A percentile compares a stretch with the other conserved stretches of the same genome.
These are phyloP conservation scores for Chloropsis hardwickii DNA, from an alignment of 2,113 vertebrate species.

Conservation along the genomic window DNA sequence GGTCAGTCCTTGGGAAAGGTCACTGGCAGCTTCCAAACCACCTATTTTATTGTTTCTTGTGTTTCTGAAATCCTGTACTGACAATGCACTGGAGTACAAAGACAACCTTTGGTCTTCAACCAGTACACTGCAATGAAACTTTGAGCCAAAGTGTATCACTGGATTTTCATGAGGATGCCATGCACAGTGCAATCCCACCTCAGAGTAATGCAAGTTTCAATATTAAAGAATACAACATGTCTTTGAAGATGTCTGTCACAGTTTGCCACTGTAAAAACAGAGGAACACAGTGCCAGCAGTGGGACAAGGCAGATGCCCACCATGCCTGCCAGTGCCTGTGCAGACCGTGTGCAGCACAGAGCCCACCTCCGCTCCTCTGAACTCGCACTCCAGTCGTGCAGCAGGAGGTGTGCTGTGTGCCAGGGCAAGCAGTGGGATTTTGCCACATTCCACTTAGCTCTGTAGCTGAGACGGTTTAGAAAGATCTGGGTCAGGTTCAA, in stretches of 20 bases:
- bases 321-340: background rate
- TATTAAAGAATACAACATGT: background rate
- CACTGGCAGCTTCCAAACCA: background rate
- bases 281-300: background rate
- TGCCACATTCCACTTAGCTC: background rate
- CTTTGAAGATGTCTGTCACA: background rate
- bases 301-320: background rate
- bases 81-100: background rate
- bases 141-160: background rate
- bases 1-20: constrained; percentile 17
- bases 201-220: background rate
- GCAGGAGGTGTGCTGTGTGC: accelerated
- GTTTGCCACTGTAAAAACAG: background rate
- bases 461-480: background rate
- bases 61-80: background rate
- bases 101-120: background rate
- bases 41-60: background rate
- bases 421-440: background rate
- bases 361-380: accelerated
- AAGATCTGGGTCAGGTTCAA: constrained; percentile 61
- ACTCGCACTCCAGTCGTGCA: background rate
- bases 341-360: background rate
- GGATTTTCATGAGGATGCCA: background rate
- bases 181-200: background rate
- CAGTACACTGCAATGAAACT: background rate